phyloP scores from a whole-genome alignment of 2,888 invertebrate species.

The Diachrysia chrysitis region DNA sequence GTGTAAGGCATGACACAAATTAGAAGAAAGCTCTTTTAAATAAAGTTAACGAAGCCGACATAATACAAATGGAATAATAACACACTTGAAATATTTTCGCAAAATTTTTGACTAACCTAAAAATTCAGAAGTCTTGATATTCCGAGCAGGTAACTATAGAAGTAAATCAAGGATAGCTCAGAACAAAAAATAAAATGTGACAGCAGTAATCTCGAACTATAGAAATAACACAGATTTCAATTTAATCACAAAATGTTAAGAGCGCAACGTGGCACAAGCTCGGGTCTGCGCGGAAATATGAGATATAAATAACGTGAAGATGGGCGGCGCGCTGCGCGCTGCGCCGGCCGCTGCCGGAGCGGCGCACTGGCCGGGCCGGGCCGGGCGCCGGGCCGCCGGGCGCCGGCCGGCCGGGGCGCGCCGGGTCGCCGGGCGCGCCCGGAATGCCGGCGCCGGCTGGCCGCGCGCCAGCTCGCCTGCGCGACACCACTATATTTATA shows the following conservation, averaged over 20 bases:
- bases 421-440: slow-evolving; percentile 19
- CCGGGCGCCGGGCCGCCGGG: slow-evolving; percentile 6
- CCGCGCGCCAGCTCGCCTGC: slow-evolving; percentile 53
- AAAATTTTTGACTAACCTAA: slow-evolving; percentile 38
- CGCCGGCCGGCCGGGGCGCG: slow-evolving; percentile 24
- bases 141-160: neutral
- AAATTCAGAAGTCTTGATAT: slow-evolving; percentile 8
- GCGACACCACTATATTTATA: slow-evolving; percentile 63
- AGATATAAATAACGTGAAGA: slow-evolving; percentile 49
- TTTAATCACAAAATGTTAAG: slow-evolving; percentile 26
- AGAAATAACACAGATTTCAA: slow-evolving; percentile 16
- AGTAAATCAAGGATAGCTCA: slow-evolving; percentile 5
- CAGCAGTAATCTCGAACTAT: slow-evolving; percentile 4
- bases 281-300: slow-evolving; percentile 48
- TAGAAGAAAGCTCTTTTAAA: neutral
- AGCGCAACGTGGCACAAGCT: slow-evolving; percentile 41
- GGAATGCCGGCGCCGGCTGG: slow-evolving; percentile 49
- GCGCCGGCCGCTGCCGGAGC: slow-evolving; percentile 8
- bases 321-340: slow-evolving; percentile 12
- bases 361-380: slow-evolving; percentile 6
- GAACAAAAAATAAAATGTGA: slow-evolving; percentile 11
- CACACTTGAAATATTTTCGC: neutral
- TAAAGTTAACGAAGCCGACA: neutral
- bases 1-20: neutral
- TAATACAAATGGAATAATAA: neutral